Evolutionary conservation across 2,113 vertebrate genomes (phyloP), one percentile per base, ranked within the genome.

Genomic region (Chaetodon auriga): DNA sequence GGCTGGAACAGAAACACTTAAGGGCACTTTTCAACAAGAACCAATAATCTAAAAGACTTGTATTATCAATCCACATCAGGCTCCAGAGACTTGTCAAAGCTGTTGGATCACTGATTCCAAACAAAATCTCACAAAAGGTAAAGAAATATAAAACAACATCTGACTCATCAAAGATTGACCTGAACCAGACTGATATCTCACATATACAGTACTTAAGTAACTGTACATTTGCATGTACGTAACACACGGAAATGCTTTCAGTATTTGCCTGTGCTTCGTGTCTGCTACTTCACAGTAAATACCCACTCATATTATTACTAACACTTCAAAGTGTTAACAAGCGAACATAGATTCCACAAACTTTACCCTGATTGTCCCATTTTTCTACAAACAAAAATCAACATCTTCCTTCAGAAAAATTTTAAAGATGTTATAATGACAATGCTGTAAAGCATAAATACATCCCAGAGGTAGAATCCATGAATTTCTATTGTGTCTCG

Each of bases 11-110:
- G 23, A 86, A 91, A 80, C 69, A 82, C 75, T 76, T 75, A 80
- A 90, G 91, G 86, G 87, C 92, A 92, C 87, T 89, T 85, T 92
- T 84, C 72, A 75, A 57, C 43, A 64, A 70, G 66, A 83, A 41
- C 38, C 55, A 8, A 2, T 78, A 53, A 14, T 74, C 45, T 75
- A 3, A 51, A 58, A 63, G 7, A 46, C 55, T 66, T 57, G 9
- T 80, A 65, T 72, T 41, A 49, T 69, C 12, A 62, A 30, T 62
- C n/a, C 10, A 79, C 11, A 48, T 70, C 62, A 57, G 30, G n/a
- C 48, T 72, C 64, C 63, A 74, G 21, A 78, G 16, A 62, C 46
- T 48, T 58, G 46, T 55, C 64, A 61, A 73, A 70, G 60, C 68
- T 74, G 7, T 48, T 51, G 45, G 38, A 68, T 66, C 49, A 46